These are phyloP conservation scores for Ptilorrhoa leucosticta DNA, from an alignment of 2,113 vertebrate genomes.

Conservation along the genomic window DNA sequence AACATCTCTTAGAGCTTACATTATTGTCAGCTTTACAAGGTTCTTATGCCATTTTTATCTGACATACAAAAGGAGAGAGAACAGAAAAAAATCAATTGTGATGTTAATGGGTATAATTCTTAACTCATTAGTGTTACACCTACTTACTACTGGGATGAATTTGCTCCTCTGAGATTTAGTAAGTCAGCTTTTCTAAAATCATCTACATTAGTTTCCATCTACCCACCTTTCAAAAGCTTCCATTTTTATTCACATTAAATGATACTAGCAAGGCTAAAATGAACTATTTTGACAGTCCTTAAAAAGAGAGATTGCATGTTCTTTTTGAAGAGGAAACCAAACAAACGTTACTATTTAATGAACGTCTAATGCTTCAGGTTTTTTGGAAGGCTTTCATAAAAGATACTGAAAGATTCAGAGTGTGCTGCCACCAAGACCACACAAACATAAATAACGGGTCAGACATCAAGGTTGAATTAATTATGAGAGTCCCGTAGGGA, in stretches of 20 bases:
- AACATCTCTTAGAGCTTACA: neutral
- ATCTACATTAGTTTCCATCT: neutral
- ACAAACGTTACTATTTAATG: neutral
- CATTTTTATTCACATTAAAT: slow-evolving; percentile 10
- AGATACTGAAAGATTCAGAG: neutral
- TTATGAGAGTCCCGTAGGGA: neutral
- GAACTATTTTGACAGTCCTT: neutral
- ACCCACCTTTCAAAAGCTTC: neutral
- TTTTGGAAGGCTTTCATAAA: neutral
- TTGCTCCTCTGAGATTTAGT: slow-evolving; percentile 22
- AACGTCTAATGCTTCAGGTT: neutral
- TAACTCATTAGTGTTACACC: slow-evolving; percentile 26
- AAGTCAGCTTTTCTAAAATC: slow-evolving; percentile 39
- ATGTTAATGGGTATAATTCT: slow-evolving; percentile 35
- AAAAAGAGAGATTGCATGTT: neutral
- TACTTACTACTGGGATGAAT: slow-evolving; percentile 8
- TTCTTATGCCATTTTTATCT: slow-evolving; percentile 26
- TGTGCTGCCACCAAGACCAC: neutral
- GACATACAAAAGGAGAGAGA: neutral
- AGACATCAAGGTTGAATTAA: neutral
- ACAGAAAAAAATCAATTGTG: slow-evolving; percentile 35
- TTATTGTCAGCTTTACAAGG: slow-evolving; percentile 6
- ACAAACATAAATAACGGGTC: neutral
- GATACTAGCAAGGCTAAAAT: neutral
- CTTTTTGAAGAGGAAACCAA: neutral